phyloP scores from a whole-genome alignment of 2,113 vertebrate species.

The Eidolon helvum region DNA sequence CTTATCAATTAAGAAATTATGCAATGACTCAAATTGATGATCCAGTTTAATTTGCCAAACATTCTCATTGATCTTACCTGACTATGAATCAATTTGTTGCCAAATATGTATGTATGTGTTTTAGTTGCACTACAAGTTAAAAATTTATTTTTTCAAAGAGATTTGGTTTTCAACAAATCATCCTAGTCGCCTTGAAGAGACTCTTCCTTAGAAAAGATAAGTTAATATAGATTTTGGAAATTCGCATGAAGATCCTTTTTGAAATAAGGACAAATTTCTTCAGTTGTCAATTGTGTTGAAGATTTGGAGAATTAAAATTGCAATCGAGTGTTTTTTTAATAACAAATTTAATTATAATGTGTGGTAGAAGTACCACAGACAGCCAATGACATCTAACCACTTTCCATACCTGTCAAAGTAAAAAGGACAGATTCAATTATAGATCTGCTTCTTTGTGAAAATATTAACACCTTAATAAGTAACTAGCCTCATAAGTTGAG shows the following conservation, averaged over 20 bases:
- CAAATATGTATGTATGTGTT: background rate
- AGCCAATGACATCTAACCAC: background rate
- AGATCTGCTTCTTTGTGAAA: background rate
- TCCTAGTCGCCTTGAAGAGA: background rate
- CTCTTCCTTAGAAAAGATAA: background rate
- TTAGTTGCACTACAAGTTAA: background rate
- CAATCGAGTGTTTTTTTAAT: background rate
- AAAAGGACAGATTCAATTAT: background rate
- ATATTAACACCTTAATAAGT: background rate
- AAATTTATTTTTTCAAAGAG: background rate
- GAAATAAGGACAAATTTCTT: background rate
- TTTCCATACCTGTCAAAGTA: background rate
- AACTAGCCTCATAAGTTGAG: background rate
- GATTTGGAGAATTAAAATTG: background rate
- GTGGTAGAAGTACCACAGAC: background rate
- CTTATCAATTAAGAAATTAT: background rate
- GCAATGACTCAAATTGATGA: slow-evolving; percentile 28
- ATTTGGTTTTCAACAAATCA: slow-evolving; percentile 15
- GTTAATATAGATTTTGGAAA: slow-evolving; percentile 16
- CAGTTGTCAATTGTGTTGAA: background rate
- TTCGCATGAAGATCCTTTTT: background rate
- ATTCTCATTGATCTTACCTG: slow-evolving; percentile 15
- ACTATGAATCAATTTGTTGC: slow-evolving; percentile 35
- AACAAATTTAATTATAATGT: background rate
- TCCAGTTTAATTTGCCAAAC: slow-evolving; percentile 16